Base-by-base conservation (phyloP, 2,113 vertebrate species). In the Elanoides forficatus region DNA sequence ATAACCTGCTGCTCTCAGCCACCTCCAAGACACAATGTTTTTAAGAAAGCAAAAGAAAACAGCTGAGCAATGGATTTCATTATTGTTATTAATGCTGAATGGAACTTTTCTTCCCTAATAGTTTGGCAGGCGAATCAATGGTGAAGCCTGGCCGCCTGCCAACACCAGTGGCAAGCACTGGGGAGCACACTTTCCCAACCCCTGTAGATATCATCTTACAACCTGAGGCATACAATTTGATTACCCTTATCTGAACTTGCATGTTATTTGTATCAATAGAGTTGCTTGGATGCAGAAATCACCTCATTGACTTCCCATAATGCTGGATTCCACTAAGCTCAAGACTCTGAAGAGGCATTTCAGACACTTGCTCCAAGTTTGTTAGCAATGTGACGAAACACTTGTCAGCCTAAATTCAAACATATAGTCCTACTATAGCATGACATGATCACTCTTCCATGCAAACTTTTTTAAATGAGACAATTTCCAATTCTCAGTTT, bases 211-310 rank as follows among this genome's bases (percentile, higher is more conserved):
- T 1, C 75, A 92, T 93, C 85, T 89, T 22, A 75, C 56, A 72
- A 84, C 94, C 88, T 6, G 60, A 34, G 76, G 95, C 83, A 17
- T 7, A 60, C 0, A 0, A 32, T 91, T 83, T 48, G 65, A 95
- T 75, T 68, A 56, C 88, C 43, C 53, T 90, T 93, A 93, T 90
- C 95, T 96, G 52, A 95, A 67, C 65, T 60, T 23, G 26, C 58
- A 30, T 7, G 29, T 52, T 90, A 20, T 88, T 92, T 86, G 75
- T 90, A 83, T 63, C 82, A 71, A 70, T 63, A 36, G 50, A 81
- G 71, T 62, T 90, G 90, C 74, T 6, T 82, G 79, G 82, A 70
- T 86, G 71, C 88, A 96, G 79, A 76, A 85, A 60, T 59, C 72
- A 81, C 71, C 45, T 90, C 5, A 0, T 40, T n/a, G 60, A 82